Evolutionary conservation across 2,113 vertebrate genomes (phyloP).

Genomic region (Amphilophus citrinellus): DNA sequence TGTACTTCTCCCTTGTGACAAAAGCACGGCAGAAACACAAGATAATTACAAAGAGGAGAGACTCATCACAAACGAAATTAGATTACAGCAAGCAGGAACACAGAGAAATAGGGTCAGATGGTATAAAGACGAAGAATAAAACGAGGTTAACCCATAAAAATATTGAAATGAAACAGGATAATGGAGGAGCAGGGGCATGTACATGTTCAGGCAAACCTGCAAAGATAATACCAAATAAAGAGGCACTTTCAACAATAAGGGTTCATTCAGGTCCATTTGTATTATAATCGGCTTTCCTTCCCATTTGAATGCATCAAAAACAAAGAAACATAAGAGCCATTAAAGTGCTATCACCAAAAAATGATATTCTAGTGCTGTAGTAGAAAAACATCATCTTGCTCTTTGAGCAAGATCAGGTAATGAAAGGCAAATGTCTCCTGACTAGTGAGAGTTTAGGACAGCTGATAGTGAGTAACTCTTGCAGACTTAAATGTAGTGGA

Average conservation of each 20-base stretch:
- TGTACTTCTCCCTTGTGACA: constrained; percentile 19
- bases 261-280: constrained; percentile 25
- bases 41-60: constrained; percentile 31
- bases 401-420: not conserved
- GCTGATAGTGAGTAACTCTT: constrained; percentile 9
- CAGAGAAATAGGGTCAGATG: not conserved
- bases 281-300: constrained; percentile 16
- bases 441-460: constrained; percentile 28
- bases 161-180: constrained; percentile 17
- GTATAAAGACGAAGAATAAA: not conserved
- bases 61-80: constrained; percentile 34
- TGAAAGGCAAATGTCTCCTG: constrained; percentile 24
- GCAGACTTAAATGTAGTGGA: not conserved
- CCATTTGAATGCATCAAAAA: not conserved
- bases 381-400: not conserved
- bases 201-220: not conserved
- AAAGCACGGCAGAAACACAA: not conserved
- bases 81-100: constrained; percentile 21
- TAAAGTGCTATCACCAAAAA: not conserved
- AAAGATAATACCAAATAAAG: constrained; percentile 30
- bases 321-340: not conserved
- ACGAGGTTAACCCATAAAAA: constrained; percentile 30
- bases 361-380: not conserved
- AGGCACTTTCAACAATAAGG: constrained; percentile 34
- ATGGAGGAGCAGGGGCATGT: not conserved